Evolutionary conservation across 53 echinoderm and acorn worm genomes (phyloP).

Genomic region (Crossaster papposus): DNA sequence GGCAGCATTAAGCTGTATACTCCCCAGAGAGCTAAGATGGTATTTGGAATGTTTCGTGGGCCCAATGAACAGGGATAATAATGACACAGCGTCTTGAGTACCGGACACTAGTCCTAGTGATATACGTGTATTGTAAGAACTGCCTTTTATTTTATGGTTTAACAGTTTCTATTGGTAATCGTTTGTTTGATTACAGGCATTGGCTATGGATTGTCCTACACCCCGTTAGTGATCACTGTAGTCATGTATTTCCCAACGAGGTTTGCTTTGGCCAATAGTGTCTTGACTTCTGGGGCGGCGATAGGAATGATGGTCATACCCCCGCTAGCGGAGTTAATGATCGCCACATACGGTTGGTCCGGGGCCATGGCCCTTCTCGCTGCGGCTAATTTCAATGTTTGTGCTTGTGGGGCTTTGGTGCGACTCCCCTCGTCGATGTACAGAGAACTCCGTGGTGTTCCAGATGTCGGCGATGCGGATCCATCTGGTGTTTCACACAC

Average conservation of each 20-base stretch:
- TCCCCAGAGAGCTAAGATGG: too few species aligned
- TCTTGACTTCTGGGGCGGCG: constrained; percentile 48
- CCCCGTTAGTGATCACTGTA: constrained; percentile 53
- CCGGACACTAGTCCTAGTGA: too few species aligned
- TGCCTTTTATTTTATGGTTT: background rate
- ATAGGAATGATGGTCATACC: constrained; percentile 62
- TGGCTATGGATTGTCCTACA: constrained; percentile 44
- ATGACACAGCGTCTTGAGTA: too few species aligned
- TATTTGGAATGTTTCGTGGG: too few species aligned
- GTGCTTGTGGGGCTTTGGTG: constrained; percentile 45
- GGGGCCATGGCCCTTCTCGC: constrained; percentile 43
- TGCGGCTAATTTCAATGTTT: constrained; percentile 55
- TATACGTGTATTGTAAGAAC: too few species aligned
- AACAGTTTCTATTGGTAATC: background rate
- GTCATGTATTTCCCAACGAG: constrained; percentile 42
- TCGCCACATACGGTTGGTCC: constrained; percentile 41
- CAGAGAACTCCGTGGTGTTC: background rate
- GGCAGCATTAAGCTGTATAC: too few species aligned
- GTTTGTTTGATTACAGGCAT: constrained; percentile 18
- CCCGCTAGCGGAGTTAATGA: constrained; percentile 30
- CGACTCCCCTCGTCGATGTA: constrained; percentile 13
- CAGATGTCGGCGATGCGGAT: background rate
- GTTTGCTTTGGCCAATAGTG: constrained; percentile 59
- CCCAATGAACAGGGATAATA: too few species aligned
- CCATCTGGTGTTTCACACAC: background rate